Conservation (phyloP, 2,888 invertebrate species). For the Desoria tigrina region DNA sequence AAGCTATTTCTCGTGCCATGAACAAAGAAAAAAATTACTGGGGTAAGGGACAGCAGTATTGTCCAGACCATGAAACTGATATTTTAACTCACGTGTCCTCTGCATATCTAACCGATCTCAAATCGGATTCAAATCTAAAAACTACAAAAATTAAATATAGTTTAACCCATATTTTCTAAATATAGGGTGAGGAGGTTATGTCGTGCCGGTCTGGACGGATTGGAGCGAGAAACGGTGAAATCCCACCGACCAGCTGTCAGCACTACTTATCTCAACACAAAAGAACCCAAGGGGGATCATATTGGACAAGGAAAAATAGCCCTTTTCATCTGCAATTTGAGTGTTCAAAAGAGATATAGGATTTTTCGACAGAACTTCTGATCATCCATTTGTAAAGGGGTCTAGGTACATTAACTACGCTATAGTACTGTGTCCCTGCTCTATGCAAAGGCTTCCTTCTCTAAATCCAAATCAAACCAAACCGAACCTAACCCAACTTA, state of each 20-base stretch:
- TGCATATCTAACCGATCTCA: too few species aligned
- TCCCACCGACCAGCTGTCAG: conserved; percentile 52
- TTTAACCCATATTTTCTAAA: neutral
- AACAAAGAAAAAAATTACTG: too few species aligned
- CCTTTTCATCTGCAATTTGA: conserved; percentile 51
- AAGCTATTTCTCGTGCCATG: too few species aligned
- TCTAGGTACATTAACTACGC: neutral
- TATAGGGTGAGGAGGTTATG: neutral
- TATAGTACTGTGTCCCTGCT: neutral
- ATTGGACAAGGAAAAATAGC: conserved; percentile 49
- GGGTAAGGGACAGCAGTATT: too few species aligned
- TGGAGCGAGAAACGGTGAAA: conserved; percentile 22
- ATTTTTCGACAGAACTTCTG: conserved; percentile 4
- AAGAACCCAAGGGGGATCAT: conserved; percentile 47
- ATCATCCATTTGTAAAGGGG: conserved; percentile 11
- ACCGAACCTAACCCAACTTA: conserved; percentile 34
- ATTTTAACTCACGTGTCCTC: too few species aligned
- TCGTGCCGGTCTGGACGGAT: conserved; percentile 3
- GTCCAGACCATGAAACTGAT: too few species aligned
- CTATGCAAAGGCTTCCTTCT: neutral
- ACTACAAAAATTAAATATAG: too few species aligned
- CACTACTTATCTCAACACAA: conserved; percentile 49
- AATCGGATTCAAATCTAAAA: too few species aligned
- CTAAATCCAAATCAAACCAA: conserved; percentile 26
- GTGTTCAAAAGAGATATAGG: conserved; percentile 48